Conservation (phyloP, 2,888 invertebrate genomes). For the Ophraella communa region DNA sequence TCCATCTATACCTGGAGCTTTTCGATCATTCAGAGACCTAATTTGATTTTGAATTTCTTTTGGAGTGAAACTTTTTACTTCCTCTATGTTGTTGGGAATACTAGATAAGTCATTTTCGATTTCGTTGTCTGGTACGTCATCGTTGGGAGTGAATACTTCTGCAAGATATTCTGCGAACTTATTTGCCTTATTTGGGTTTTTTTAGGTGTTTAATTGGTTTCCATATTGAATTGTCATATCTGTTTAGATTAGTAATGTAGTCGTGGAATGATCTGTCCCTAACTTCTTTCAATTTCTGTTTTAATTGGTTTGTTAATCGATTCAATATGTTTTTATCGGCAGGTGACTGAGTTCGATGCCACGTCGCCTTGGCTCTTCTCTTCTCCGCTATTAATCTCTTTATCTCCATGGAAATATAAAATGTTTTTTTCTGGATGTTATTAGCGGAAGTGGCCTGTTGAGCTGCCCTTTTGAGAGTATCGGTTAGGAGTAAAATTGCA, state of each 20-base stretch:
- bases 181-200: neutral
- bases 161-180: neutral
- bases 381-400: neutral
- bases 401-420: neutral
- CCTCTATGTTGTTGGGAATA: neutral
- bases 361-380: neutral
- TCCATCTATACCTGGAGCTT: neutral
- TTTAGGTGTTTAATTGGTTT: neutral
- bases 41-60: constrained; percentile 1
- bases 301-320: neutral
- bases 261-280: neutral
- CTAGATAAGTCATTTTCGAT: neutral
- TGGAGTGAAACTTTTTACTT: neutral
- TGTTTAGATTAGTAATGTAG: neutral
- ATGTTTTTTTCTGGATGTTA: no score
- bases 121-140: neutral
- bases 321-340: neutral
- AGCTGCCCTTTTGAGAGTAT: no score
- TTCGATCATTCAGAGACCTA: no score
- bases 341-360: neutral
- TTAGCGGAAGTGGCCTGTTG: no score
- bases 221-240: neutral
- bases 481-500: no score
- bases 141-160: neutral
- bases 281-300: neutral